These are phyloP conservation scores for Oscheius myriophilus DNA, from an alignment of 2,888 invertebrate species.

Conservation along the genomic window DNA sequence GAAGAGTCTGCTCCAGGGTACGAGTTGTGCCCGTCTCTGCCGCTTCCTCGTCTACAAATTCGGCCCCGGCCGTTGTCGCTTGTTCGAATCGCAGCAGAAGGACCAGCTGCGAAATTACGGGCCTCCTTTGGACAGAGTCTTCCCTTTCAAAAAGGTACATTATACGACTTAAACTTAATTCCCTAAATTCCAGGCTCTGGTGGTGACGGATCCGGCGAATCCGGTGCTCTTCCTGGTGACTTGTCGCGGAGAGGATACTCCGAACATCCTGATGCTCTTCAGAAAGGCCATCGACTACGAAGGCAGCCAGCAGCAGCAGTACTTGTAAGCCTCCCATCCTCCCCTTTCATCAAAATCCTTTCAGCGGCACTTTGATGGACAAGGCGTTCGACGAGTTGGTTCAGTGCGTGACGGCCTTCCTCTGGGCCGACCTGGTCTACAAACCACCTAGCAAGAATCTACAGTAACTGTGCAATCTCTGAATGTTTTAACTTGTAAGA, in stretches of 20 bases:
- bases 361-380: conserved; percentile 21
- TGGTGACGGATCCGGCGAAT: conserved; percentile 39
- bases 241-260: conserved; percentile 15
- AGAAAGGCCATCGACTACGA: conserved; percentile 7
- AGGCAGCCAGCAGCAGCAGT: not conserved
- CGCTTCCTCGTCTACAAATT: conserved; percentile 30
- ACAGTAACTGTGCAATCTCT: conserved; percentile 3
- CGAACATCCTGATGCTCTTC: conserved; percentile 23
- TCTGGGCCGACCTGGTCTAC: conserved; percentile 31
- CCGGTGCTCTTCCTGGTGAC: conserved; percentile 23
- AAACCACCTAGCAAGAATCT: conserved; percentile 22
- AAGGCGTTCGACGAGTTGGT: conserved; percentile 31
- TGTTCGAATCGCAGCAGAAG: conserved; percentile 30
- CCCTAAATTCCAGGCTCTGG: conserved; percentile 35
- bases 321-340: conserved; percentile 9
- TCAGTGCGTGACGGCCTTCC: conserved; percentile 25
- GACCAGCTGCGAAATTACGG: not conserved
- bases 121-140: too few relatives aligned
- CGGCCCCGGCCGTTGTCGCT: conserved; percentile 35
- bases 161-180: too few relatives aligned
- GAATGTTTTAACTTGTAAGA: not conserved
- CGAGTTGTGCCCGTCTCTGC: conserved; percentile 31
- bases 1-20: conserved; percentile 8
- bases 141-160: too few relatives aligned
- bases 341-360: not conserved